Base-by-base conservation (phyloP, 2,797 vertebrate species). In the Eulemur mongoz region DNA sequence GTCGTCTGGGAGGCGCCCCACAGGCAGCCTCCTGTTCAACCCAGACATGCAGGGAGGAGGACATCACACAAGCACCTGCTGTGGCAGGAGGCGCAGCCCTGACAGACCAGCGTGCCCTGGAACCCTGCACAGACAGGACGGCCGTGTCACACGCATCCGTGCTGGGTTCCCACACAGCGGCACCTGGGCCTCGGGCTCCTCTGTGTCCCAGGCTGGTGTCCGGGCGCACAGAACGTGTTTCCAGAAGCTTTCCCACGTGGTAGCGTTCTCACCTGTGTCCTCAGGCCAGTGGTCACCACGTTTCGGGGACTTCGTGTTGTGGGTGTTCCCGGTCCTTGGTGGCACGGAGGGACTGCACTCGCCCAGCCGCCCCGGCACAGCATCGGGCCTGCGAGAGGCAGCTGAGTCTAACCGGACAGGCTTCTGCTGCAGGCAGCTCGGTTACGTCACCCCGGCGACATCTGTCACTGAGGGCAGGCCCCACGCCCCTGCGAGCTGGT, bases 351-450 rank as follows among this genome's bases (percentile, higher is more conserved):
- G 7, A 1, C n/a, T 27, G 8, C 9, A 27, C 1, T 2, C 1
- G 11, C 18, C 20, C 18, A 38, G 9, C 38, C 48, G 23, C 20
- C 7, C 48, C 12, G 4, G 43, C 11, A 20, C 17, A 2, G 1
- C 0, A 2, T 14, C 13, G 32, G 20, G 40, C 23, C 22, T 13
- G 17, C 9, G 0, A 22, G 32, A 7, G 45, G 30, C 43, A 6
- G 9, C 9, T 0, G 1, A 7, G n/a, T 27, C 20, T 61, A 15
- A 40, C 25, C 0, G 0, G 0, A 13, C 22, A 50, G 43, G 54
- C 1, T 32, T 35, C 43, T 18, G 67, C 6, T 0, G 25, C 59
- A 14, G 5, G 1, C 2, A 7, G 59, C 35, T 4, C 2, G 48
- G 35, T 0, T 2, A 5, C 2, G 8, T 15, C 30, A 0, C 1